Percentiles rank a stretch among this genome's conserved stretches.
These are phyloP conservation scores for Vannuccia rotundouncinata DNA, from an alignment of 2,888 invertebrate genomes.

Conservation along the genomic window DNA sequence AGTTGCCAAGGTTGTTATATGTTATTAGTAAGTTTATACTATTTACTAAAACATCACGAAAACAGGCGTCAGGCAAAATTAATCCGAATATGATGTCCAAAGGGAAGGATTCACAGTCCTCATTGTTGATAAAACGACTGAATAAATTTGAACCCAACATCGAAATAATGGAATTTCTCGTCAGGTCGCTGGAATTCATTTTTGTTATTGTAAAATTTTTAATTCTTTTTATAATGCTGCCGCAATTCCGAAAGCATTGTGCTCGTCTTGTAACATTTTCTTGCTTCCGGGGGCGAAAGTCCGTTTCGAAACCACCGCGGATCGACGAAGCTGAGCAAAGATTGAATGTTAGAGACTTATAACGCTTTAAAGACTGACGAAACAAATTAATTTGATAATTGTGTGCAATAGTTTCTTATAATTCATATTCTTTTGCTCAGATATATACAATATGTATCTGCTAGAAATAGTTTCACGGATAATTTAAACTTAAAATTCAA, in stretches of 20 bases:
- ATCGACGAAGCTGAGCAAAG: neutral
- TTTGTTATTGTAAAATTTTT: constrained; percentile 27
- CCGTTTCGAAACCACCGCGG: too few species aligned
- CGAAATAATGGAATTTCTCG: constrained; percentile 14
- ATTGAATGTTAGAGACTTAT: neutral
- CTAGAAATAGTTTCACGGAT: too few species aligned
- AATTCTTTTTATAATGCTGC: constrained; percentile 18
- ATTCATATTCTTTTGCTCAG: too few species aligned
- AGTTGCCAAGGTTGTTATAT: neutral
- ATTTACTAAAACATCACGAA: neutral
- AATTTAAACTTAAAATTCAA: too few species aligned
- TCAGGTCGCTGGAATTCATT: neutral
- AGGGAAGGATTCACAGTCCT: neutral
- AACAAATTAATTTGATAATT: too few species aligned
- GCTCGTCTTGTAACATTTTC: neutral
- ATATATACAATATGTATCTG: too few species aligned
- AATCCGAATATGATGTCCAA: neutral
- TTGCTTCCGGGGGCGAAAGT: neutral
- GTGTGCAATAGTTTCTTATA: too few species aligned
- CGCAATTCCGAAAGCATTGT: constrained; percentile 6
- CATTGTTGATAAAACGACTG: neutral
- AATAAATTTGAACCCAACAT: neutral
- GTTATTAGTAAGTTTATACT: neutral
- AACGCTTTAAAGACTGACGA: too few species aligned
- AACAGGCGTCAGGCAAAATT: neutral